Conservation (phyloP, 2,797 vertebrate species). For the Austrolebias charrua region DNA sequence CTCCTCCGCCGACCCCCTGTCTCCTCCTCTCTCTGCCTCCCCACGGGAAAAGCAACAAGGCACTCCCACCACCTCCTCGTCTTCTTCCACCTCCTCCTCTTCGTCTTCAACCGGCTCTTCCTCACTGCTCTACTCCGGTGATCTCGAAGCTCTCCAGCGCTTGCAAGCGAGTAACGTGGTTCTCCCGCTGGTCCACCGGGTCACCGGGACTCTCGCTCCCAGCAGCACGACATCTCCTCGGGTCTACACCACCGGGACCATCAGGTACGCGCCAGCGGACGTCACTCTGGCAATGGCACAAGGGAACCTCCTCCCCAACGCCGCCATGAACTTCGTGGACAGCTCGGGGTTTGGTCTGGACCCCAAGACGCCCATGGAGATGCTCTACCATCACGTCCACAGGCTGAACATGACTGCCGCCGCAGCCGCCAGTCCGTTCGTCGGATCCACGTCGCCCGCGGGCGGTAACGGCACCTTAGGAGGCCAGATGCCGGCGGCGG, state of each 20-base stretch:
- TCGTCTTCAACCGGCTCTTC: conserved; percentile 79
- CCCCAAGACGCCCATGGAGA: conserved; percentile 99
- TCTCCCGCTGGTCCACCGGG: conserved; percentile 93
- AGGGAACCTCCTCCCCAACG: conserved; percentile 93
- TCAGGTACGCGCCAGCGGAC: conserved; percentile 97
- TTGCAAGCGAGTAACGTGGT: conserved; percentile 95
- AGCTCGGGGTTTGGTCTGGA: conserved; percentile 92
- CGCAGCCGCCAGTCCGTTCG: conserved; percentile 82
- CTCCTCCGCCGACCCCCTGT: conserved; percentile 88
- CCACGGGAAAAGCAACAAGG: conserved; percentile 95
- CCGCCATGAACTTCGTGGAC: conserved; percentile 96
- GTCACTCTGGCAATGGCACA: conserved; percentile 96
- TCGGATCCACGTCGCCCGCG: conserved; percentile 79
- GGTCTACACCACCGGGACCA: conserved; percentile 99
- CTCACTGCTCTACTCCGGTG: conserved; percentile 94
- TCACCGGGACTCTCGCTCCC: conserved; percentile 90
- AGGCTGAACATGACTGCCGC: conserved; percentile 96
- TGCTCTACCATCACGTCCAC: conserved; percentile 99
- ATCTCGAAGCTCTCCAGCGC: conserved; percentile 94
- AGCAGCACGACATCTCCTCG: conserved; percentile 90
- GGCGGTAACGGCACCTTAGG: conserved; percentile 81
- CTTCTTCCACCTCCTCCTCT: conserved; percentile 84
- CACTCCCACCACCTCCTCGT: conserved; percentile 84
- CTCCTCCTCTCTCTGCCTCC: conserved; percentile 97
- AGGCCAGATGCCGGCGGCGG: conserved; percentile 90